Base-by-base conservation (phyloP, 2,113 vertebrate genomes). In the Dicrurus megarhynchus region DNA sequence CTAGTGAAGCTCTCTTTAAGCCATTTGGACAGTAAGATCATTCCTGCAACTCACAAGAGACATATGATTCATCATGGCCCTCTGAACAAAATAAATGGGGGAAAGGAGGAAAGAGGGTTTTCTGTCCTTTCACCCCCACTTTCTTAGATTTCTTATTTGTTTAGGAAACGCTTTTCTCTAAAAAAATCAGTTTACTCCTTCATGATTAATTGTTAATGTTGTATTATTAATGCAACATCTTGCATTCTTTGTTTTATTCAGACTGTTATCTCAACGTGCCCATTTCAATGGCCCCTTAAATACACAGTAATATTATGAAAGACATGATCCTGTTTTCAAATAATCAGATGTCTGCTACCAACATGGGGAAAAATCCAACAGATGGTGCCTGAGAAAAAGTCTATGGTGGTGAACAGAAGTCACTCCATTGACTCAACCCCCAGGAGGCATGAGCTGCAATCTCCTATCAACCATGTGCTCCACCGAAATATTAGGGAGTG, bases 11-110 rank as follows among this genome's bases (percentile, higher is more conserved):
- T 84, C 84, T 88, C 65, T 88, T 67, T 68, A 91, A 92, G 71
- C 75, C 91, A 93, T 91, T 59, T 78, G 87, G 79, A 84, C 68
- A 93, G 57, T 57, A 86, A 64, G 75, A 86, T 84, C 56, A 65
- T 86, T 96, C 61, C 89, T 81, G 42, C 41, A 84, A 87, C 49
- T 92, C 23, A 4, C 82, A 91, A 89, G 60, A 88, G 55, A 50
- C 3, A 1, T 46, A 30, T 41, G 56, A 93, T 88, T 88, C 90
- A 86, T 53, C 2, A 4, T 37, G 19, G 46, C 26, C 74, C 27
- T 85, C 37, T 4, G 14, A 47, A 83, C 4, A 80, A 90, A 86
- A 86, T 49, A 84, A 96, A 88, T 27, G 16, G 14, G 6, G 17
- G 5, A 90, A 77, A 21, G 46, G 24, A 95, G 24, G 7, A 32